These are phyloP conservation scores for Piliocolobus tephrosceles DNA, from an alignment of 2,113 vertebrate genomes.

Conservation along the genomic window DNA sequence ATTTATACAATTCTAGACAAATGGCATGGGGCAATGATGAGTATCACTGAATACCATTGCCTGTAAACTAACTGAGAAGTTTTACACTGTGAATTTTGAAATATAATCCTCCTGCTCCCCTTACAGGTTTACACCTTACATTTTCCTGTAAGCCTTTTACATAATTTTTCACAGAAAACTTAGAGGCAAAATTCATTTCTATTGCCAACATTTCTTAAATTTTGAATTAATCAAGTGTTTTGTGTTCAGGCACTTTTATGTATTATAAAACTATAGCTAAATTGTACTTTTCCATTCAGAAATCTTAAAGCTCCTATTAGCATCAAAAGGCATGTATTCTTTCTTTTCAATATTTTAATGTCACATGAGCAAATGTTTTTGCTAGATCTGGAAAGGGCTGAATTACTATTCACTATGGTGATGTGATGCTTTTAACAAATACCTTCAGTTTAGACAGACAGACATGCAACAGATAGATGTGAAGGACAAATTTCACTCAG, in stretches of 20 bases:
- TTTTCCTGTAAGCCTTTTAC: not conserved
- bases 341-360: not conserved
- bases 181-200: conserved; percentile 4
- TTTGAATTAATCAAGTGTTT: not conserved
- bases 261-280: not conserved
- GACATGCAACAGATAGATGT: not conserved
- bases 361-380: not conserved
- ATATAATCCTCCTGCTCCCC: not conserved
- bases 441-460: not conserved
- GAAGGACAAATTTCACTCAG: not conserved
- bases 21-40: not conserved
- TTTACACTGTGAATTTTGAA: not conserved
- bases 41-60: not conserved
- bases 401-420: not conserved
- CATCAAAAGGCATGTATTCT: not conserved
- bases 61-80: not conserved
- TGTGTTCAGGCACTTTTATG: not conserved
- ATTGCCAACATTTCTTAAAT: not conserved
- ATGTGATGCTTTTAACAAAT: not conserved
- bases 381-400: not conserved
- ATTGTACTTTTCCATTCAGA: not conserved
- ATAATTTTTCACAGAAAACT: conserved; percentile 1
- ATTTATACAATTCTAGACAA: not conserved
- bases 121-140: not conserved
- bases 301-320: not conserved